Base-by-base conservation (phyloP, 2,888 invertebrate genomes). In the Dusona sp. region DNA sequence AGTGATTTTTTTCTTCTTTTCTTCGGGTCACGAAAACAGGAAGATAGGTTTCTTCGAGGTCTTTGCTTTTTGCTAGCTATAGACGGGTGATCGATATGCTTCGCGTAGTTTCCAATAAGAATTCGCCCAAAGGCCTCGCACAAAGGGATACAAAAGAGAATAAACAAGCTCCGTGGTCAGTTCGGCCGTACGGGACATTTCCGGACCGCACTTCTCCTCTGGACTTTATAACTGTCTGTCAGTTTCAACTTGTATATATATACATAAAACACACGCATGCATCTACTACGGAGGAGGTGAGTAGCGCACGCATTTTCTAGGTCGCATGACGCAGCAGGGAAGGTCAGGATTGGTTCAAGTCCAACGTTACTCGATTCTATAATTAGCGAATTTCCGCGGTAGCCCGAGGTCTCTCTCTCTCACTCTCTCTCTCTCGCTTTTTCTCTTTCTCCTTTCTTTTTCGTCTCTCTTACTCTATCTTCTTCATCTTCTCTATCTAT, bases 311-410 rank as follows among this genome's bases (percentile, higher is more conserved):
- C 89, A 92, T 92, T 92, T 92, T 93, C 92, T 93, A 92, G 93
- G 92, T 93, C 93, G 92, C 89, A 87, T 90, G 90, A 89, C 91
- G 90, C 90, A 90, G 90, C 92, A 90, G 90, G 93, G 92, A 92
- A 93, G 93, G 93, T 93, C 93, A 93, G 92, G 92, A 93, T 93
- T 93, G 92, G 92, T 93, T 92, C 92, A 92, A 92, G 92, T 93
- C 93, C 93, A 93, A 92, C 92, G 90, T 83, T 86, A 91, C 90
- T 91, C 89, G 90, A 90, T 89, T 91, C 92, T 92, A 92, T 92
- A 92, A 92, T 92, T 92, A 92, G 92, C 90, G 86, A 92, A 92
- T 92, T 91, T 92, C 90, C 91, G 87, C 85, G 88, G 83, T 85
- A 85, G 86, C 82, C 83, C 77, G 84, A 82, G 79, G 38, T 68